A percentile compares a stretch with the other conserved stretches of the same genome.
Conservation (phyloP, 2,113 vertebrate genomes). For the Rana temporaria region DNA sequence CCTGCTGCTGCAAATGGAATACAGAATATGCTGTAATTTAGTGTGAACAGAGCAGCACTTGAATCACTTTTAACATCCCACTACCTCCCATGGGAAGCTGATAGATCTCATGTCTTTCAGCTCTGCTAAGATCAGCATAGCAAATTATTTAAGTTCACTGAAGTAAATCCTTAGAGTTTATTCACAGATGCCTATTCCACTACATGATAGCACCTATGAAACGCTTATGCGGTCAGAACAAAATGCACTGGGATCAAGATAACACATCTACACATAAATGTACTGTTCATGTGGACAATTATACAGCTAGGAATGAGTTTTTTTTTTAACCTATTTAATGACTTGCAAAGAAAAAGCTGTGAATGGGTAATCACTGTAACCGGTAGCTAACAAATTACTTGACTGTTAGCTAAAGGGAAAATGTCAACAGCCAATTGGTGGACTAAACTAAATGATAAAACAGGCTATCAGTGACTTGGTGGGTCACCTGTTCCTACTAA, state of each 20-base stretch:
- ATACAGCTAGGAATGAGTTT: too few species aligned
- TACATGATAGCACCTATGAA: not conserved
- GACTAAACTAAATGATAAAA: too few species aligned
- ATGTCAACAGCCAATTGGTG: too few species aligned
- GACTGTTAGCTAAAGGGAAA: too few species aligned
- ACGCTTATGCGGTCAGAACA: not conserved
- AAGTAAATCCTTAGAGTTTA: not conserved
- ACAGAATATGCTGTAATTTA: slow-evolving; percentile 22
- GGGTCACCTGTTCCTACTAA: too few species aligned
- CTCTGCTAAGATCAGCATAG: slow-evolving; percentile 6
- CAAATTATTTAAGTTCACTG: slow-evolving; percentile 19
- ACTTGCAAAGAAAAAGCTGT: too few species aligned
- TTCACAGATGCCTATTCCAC: too few species aligned
- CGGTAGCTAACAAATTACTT: too few species aligned
- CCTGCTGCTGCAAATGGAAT: slow-evolving; percentile 19
- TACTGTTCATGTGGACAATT: slow-evolving; percentile 11
- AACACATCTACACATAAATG: not conserved
- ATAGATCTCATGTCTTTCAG: slow-evolving; percentile 17
- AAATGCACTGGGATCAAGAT: not conserved
- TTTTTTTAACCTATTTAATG: too few species aligned
- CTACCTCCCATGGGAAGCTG: slow-evolving; percentile 29
- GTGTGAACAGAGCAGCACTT: slow-evolving; percentile 22
- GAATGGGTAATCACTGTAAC: too few species aligned
- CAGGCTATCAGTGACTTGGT: too few species aligned
- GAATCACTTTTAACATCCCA: slow-evolving; percentile 43